Conservation (phyloP, 2,797 vertebrate species). For the Typhlichthys subterraneus region DNA sequence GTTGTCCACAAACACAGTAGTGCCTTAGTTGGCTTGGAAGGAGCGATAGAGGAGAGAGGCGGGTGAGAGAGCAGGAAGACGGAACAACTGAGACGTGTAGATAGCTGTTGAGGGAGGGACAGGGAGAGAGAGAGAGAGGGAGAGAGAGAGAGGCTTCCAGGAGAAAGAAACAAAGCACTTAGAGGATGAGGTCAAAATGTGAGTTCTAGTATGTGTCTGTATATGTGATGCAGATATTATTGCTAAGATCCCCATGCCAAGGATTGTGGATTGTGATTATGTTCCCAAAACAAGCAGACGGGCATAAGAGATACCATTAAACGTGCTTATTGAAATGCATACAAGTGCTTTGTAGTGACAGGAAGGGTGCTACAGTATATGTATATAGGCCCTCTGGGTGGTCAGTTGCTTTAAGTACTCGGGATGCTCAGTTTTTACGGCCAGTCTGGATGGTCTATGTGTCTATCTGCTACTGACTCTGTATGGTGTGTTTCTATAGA, state of each 20-base stretch:
- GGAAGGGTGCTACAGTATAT: neutral
- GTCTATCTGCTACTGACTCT: no score
- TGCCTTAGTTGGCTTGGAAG: constrained; percentile 14
- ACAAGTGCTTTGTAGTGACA: neutral
- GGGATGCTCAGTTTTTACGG: no score
- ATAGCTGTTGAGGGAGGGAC: constrained; percentile 30
- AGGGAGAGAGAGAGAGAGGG: neutral
- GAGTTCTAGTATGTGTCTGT: neutral
- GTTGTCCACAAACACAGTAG: no score
- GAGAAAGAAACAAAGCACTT: constrained; percentile 14
- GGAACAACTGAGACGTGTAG: constrained; percentile 38
- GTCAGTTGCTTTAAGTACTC: no score
- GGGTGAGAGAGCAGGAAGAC: constrained; percentile 58
- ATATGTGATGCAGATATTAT: neutral
- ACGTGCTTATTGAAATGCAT: no score
- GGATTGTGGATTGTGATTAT: neutral
- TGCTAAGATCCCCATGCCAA: neutral
- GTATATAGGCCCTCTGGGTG: no score
- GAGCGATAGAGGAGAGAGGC: constrained; percentile 20
- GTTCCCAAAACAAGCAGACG: neutral
- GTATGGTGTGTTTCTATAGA: no score
- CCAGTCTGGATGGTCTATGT: no score
- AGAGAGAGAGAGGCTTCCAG: constrained; percentile 6
- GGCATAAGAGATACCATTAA: no score
- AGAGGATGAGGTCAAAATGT: constrained; percentile 37